Conservation (phyloP, 2,113 vertebrate genomes). For the Anoplopoma fimbria region DNA sequence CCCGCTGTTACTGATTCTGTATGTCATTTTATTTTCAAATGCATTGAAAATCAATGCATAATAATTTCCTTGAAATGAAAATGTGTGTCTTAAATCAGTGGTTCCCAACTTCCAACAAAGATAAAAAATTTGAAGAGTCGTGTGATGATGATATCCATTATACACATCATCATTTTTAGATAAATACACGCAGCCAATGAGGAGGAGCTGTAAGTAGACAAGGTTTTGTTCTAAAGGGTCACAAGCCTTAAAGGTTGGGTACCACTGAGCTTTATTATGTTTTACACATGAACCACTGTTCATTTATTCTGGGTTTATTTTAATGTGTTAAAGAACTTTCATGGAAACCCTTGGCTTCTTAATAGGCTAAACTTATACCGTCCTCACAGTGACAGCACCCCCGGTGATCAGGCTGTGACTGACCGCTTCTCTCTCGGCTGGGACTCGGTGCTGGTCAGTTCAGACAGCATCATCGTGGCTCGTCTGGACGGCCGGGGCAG, state of each 20-base stretch:
- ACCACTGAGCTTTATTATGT: background rate
- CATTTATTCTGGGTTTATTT: background rate
- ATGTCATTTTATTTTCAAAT: constrained; percentile 41
- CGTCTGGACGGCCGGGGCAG: constrained; percentile 95
- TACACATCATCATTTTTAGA: background rate
- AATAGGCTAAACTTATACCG: background rate
- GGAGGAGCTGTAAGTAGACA: background rate
- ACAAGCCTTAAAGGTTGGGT: background rate
- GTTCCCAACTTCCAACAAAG: background rate
- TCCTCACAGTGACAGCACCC: constrained; percentile 88
- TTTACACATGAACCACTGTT: background rate
- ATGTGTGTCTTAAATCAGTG: background rate
- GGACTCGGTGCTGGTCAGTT: constrained; percentile 96
- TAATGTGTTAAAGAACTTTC: background rate
- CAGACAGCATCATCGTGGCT: constrained; percentile 90
- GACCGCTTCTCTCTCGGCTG: constrained; percentile 92
- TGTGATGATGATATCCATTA: background rate
- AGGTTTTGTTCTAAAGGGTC: background rate
- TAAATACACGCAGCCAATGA: background rate
- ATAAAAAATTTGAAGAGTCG: background rate
- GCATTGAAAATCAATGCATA: background rate
- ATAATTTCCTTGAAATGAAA: background rate
- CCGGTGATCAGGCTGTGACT: constrained; percentile 93
- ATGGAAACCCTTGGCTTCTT: too few relatives aligned
- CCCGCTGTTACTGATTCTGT: constrained; percentile 81